Evolutionary conservation across 2,797 vertebrate genomes (phyloP).

Genomic region (Spinus olivaceus): DNA sequence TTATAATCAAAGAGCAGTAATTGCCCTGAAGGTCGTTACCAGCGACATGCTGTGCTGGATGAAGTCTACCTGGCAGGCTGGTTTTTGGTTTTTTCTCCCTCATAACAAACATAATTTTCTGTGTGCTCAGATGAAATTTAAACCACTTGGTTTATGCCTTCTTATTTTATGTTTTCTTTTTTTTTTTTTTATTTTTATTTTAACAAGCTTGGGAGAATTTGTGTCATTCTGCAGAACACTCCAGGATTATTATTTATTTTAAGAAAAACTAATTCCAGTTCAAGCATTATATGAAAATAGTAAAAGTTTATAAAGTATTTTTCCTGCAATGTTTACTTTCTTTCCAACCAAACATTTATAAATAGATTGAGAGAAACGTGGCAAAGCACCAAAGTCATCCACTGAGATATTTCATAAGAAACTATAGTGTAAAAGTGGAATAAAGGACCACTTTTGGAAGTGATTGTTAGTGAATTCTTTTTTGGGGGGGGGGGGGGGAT

Average conservation of each 20-base stretch:
- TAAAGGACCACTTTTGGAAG: slow-evolving; percentile 35
- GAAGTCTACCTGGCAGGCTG: background rate
- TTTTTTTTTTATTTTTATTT: background rate
- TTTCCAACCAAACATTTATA: slow-evolving; percentile 36
- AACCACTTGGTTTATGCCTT: background rate
- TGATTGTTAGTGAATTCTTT: slow-evolving; percentile 18
- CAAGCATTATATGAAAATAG: slow-evolving; percentile 9
- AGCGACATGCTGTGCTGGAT: background rate
- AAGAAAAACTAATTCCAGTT: slow-evolving; percentile 2
- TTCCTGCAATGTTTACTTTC: slow-evolving; percentile 1
- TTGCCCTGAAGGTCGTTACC: background rate
- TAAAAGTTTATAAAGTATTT: slow-evolving; percentile 26
- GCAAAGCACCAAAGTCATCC: background rate
- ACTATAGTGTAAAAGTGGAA: slow-evolving; percentile 43
- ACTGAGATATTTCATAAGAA: slow-evolving; percentile 48
- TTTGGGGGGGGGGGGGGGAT: background rate
- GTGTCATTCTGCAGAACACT: background rate
- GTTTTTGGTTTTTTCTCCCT: rapidly evolving
- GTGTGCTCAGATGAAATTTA: background rate
- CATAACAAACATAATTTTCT: background rate
- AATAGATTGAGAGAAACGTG: slow-evolving; percentile 46
- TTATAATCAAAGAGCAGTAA: slow-evolving; percentile 17
- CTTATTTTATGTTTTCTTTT: background rate
- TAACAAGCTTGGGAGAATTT: background rate
- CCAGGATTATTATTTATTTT: background rate